These are phyloP conservation scores for Mastomys natalensis DNA, from an alignment of 2,113 vertebrate species.

Conservation along the genomic window DNA sequence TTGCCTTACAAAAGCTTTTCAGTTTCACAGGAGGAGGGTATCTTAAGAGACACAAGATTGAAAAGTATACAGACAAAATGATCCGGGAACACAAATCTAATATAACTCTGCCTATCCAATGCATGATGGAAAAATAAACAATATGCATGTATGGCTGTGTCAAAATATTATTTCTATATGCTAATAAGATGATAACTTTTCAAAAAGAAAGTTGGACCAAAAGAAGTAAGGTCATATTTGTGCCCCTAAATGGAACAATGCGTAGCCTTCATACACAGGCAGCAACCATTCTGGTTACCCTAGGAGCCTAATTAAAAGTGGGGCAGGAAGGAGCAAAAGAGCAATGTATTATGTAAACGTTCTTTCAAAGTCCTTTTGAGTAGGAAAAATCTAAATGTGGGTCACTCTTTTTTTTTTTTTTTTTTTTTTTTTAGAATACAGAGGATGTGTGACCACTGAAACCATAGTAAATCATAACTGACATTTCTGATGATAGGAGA, in stretches of 20 bases:
- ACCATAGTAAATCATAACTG: slow-evolving; percentile 27
- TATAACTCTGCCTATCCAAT: background rate
- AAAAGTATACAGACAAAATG: background rate
- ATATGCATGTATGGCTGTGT: background rate
- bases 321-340: background rate
- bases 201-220: background rate
- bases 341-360: background rate
- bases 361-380: slow-evolving; percentile 47
- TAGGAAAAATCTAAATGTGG: slow-evolving; percentile 47
- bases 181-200: background rate
- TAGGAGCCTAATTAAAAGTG: background rate
- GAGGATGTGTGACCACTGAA: background rate
- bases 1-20: no score
- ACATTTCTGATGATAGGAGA: slow-evolving; percentile 46
- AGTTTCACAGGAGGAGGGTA: rapidly evolving
- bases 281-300: background rate
- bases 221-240: background rate
- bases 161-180: background rate
- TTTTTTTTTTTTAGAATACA: slow-evolving; percentile 45
- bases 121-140: background rate
- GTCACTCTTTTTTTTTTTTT: slow-evolving; percentile 38
- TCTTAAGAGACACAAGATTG: background rate
- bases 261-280: background rate
- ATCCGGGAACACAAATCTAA: background rate
- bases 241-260: background rate